phyloP scores from a whole-genome alignment of 2,113 vertebrate species.

The Engraulis encrasicolus region DNA sequence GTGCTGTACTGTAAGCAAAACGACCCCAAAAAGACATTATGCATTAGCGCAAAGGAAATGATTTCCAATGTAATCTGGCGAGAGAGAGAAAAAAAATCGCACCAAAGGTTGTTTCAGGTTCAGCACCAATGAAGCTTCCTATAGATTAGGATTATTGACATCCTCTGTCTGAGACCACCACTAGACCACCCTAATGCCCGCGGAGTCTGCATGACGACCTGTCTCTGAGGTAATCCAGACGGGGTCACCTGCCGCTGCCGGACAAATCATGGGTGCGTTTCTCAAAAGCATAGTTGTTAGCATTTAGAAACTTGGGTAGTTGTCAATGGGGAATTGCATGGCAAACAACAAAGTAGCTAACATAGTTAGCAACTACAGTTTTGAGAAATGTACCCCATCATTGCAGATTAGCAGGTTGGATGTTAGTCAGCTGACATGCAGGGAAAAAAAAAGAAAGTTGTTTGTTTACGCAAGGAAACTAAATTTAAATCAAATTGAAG shows the following conservation, averaged over 20 bases:
- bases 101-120: not conserved
- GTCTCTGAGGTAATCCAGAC: not conserved
- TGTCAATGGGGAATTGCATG: too few relatives aligned
- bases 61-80: not conserved
- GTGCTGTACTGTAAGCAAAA: not conserved
- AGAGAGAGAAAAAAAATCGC: too few relatives aligned
- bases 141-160: conserved; percentile 14
- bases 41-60: not conserved
- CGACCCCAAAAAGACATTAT: not conserved
- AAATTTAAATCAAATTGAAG: too few relatives aligned
- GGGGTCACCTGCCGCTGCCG: not conserved
- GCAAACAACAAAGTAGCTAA: too few relatives aligned
- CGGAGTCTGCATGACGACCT: not conserved
- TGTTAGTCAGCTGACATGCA: too few relatives aligned
- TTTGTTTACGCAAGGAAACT: too few relatives aligned
- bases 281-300: too few relatives aligned
- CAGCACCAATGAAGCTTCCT: not conserved
- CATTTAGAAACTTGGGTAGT: too few relatives aligned
- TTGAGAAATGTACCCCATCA: too few relatives aligned
- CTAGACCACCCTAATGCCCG: not conserved
- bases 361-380: too few relatives aligned
- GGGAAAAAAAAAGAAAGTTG: too few relatives aligned
- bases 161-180: not conserved
- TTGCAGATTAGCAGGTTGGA: too few relatives aligned
- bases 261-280: not conserved